phyloP scores from a whole-genome alignment of 1,140 invertebrate species.

The Drosophila punjabiensis region DNA sequence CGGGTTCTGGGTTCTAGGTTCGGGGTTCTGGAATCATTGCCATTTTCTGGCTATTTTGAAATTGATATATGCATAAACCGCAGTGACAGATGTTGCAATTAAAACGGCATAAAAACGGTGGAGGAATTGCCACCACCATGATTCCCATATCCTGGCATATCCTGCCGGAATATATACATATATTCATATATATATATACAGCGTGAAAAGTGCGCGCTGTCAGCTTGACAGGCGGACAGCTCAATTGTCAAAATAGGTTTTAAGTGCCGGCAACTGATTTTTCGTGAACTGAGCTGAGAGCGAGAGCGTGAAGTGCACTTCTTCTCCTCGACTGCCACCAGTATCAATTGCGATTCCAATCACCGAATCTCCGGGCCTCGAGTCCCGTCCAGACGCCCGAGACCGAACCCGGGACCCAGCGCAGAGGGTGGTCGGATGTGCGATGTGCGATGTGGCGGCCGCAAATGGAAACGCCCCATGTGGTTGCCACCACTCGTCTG shows the following conservation, averaged over 20 bases:
- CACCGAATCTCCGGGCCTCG: constrained; percentile 21
- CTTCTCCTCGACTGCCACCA: constrained; percentile 13
- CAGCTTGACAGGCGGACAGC: constrained; percentile 74
- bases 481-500: constrained; percentile 67
- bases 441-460: constrained; percentile 62
- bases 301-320: constrained; percentile 54
- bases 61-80: constrained; percentile 84
- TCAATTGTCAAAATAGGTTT: constrained; percentile 85
- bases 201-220: constrained; percentile 75
- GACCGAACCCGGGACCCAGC: constrained; percentile 10
- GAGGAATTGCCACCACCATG: constrained; percentile 38
- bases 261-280: constrained; percentile 78
- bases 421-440: constrained; percentile 67
- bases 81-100: constrained; percentile 85
- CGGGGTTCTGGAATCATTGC: constrained; percentile 52
- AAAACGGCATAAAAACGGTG: constrained; percentile 80
- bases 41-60: constrained; percentile 79
- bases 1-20: constrained; percentile 31
- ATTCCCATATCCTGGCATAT: constrained; percentile 7
- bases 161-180: not conserved
- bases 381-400: constrained; percentile 11
- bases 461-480: constrained; percentile 83
- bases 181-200: not conserved
- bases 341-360: constrained; percentile 19
- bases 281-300: constrained; percentile 13